phyloP scores from a whole-genome alignment of 2,888 invertebrate species.

The Frankliniella intonsa region DNA sequence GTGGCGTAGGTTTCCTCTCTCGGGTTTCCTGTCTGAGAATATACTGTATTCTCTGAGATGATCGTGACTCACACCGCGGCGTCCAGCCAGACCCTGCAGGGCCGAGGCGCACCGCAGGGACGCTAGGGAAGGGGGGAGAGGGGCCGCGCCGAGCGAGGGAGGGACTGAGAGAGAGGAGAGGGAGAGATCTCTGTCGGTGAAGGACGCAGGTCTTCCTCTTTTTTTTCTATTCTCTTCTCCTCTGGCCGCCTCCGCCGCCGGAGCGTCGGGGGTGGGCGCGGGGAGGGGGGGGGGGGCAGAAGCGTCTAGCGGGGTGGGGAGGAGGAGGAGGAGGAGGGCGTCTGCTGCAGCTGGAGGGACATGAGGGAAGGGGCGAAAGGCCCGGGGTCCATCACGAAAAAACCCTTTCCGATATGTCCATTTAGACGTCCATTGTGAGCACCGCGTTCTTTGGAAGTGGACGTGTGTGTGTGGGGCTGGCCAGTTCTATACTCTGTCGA shows the following conservation, averaged over 20 bases:
- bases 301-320: neutral
- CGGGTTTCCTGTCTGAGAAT: too few species aligned
- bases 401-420: neutral
- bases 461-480: too few species aligned
- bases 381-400: neutral
- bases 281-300: neutral
- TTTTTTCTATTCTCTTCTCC: neutral
- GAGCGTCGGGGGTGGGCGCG: neutral
- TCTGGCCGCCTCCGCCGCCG: neutral
- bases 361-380: neutral
- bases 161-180: neutral
- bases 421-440: too few species aligned
- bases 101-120: neutral
- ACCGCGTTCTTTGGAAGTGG: too few species aligned
- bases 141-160: neutral
- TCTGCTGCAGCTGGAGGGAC: neutral
- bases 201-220: neutral
- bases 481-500: neutral
- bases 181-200: neutral
- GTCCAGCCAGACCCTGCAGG: too few species aligned
- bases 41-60: too few species aligned
- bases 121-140: neutral
- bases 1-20: too few species aligned
- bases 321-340: neutral
- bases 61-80: neutral